Base-by-base conservation (phyloP, 2,888 invertebrate genomes). In the Oegoconia quadripuncta region DNA sequence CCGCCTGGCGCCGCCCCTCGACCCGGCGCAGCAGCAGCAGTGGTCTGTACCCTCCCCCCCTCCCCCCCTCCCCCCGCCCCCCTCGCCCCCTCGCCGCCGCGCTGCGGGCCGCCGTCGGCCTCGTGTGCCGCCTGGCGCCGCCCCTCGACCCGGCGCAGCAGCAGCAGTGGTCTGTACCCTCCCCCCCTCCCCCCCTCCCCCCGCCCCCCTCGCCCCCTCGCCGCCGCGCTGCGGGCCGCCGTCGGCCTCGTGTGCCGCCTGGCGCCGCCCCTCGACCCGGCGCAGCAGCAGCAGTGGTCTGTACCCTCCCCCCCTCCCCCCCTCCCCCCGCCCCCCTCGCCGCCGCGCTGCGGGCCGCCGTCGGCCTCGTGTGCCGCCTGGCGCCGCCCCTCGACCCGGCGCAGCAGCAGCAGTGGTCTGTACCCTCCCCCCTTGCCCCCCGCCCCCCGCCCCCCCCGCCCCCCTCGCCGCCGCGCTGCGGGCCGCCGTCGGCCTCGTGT, bases 191-290 rank as follows among this genome's bases (percentile, higher is more conserved):
- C 12, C 88, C 88, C 27, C 89, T 94, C 61, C 98, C 98, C 1
- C 79, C 74, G 16, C 64, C 93, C 23, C 52, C 95, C 11, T 86
- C 89, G 50, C 88, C 89, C 55, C 72, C 91, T 16, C 75, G 95
- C 14, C n/a, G 74, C 83, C 37, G 78, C 88, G 3, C 28, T 23
- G 28, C n/a, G n/a, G n/a, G 23, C 23, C 42, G 81, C 89, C 39
- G 91, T 98, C 37, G 87, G 84, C 38, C 88, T 97, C 49, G 91
- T 95, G 25, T 91, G 90, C 59, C 92, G 93, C 57, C 88, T 97
- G 71, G 94, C 95, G 34, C 97, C 97, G 30, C 43, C 37, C 36
- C 32, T 34, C 26, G 47, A 44, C 27, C 26, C 28, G 4, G 34
- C 25, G 39, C 35, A 35, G 11, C 40, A 30, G 17, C 31, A 30